Base-by-base conservation (phyloP, 2,888 invertebrate species). In the Callinectes sapidus region DNA sequence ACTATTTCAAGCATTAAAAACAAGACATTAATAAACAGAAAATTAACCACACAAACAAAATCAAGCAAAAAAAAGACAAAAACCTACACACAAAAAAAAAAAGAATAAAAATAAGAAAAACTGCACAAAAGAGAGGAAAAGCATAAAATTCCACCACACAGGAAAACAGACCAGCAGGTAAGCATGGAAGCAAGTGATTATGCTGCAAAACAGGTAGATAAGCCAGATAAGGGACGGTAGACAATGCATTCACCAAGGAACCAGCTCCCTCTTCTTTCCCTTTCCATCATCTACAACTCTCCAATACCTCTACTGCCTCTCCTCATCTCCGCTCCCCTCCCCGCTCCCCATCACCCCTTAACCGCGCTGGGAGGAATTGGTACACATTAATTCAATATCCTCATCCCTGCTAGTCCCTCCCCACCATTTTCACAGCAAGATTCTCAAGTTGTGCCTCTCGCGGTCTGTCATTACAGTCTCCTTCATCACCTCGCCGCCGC, bases 401-500 rank as follows among this genome's bases (percentile, higher is more conserved):
- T 77, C 71, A 61, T 23, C 71, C 71, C 71, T 28, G 13, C 13
- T 3, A 13, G 28, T 71, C 35, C 39, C 61, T 61, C 39, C 89
- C 89, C 28, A 1, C 54, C 32, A 66, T 89, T 89, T 66, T 66
- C 61, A 35, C 89, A 35, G 89, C 66, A 61, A 66, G 66, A 89
- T 89, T 89, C 71, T 66, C 66, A 66, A 89, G 71, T 28, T 89
- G 39, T 89, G 39, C 61, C 55, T 89, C 39, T 61, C 39, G 89
- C 32, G 89, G 66, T 18, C 89, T 66, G 89, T 89, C 89, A 89
- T 89, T 89, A 89, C 66, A 13, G 87, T 61, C 35, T 66, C 35
- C 89, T 89, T 55, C 89, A 89, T 89, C 89, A 89, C 89, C 39
- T 13, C 61, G 23, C 32, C 88, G 18, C 61, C 18, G 18, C 23